phyloP scores from a whole-genome alignment of 2,797 vertebrate genomes.

The Podarcis siculus region DNA sequence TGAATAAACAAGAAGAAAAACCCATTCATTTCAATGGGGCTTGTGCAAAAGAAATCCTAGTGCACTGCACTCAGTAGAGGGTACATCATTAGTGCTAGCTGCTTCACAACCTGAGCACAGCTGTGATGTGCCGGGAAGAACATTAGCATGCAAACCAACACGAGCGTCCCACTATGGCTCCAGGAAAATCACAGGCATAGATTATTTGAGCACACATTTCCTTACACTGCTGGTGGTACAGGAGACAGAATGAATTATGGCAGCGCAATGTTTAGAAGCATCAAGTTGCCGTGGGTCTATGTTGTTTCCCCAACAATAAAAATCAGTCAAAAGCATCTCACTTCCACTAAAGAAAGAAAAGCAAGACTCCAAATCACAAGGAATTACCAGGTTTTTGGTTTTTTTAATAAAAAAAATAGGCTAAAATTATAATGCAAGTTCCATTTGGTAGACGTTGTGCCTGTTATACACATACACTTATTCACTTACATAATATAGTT shows the following conservation, averaged over 20 bases:
- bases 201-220: background rate
- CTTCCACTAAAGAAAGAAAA: background rate
- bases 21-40: background rate
- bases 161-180: background rate
- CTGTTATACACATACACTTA: background rate
- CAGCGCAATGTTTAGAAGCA: background rate
- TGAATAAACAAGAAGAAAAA: background rate
- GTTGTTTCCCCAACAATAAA: background rate
- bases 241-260: background rate
- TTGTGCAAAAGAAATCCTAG: background rate
- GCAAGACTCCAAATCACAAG: background rate
- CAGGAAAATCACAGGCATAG: background rate
- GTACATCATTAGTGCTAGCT: background rate
- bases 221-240: fast-evolving
- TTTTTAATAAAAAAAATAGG: background rate
- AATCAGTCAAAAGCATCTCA: background rate
- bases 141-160: background rate
- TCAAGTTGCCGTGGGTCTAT: background rate
- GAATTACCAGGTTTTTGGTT: background rate
- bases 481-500: background rate
- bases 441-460: background rate
- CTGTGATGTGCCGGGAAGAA: background rate
- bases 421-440: background rate
- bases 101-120: background rate
- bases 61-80: slow-evolving; percentile 3